Conservation (phyloP, 2,113 vertebrate species). For the Saguinus midas region DNA sequence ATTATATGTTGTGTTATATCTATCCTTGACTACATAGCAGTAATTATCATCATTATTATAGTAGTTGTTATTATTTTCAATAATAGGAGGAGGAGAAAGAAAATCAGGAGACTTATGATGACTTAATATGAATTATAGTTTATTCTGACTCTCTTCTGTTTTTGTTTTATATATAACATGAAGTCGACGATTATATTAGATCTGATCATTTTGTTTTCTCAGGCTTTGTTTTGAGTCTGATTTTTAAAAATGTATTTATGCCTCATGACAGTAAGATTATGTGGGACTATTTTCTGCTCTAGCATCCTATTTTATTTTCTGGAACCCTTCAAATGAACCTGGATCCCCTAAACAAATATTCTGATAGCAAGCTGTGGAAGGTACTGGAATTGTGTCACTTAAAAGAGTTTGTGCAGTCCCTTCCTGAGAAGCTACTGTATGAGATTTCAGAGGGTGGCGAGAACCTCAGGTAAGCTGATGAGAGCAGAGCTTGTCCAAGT, state of each 20-base stretch:
- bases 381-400: constrained; percentile 80
- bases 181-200: neutral
- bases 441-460: constrained; percentile 80
- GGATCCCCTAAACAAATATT: constrained; percentile 79
- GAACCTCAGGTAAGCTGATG: constrained; percentile 78
- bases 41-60: neutral
- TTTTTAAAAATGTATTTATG: neutral
- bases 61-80: neutral
- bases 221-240: neutral
- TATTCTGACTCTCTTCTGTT: neutral
- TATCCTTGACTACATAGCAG: neutral
- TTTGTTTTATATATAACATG: neutral
- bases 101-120: neutral
- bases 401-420: constrained; percentile 79
- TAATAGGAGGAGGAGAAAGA: neutral
- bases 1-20: neutral
- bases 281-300: constrained; percentile 18
- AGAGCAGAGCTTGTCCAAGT: neutral
- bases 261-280: neutral
- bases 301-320: constrained; percentile 82
- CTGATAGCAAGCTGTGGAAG: constrained; percentile 80
- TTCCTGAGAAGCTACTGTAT: constrained; percentile 80
- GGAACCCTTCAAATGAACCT: constrained; percentile 80
- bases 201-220: neutral
- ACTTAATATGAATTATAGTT: neutral